These are phyloP conservation scores for Atractosteus spatula DNA, from an alignment of 2,113 vertebrate genomes.

Conservation along the genomic window DNA sequence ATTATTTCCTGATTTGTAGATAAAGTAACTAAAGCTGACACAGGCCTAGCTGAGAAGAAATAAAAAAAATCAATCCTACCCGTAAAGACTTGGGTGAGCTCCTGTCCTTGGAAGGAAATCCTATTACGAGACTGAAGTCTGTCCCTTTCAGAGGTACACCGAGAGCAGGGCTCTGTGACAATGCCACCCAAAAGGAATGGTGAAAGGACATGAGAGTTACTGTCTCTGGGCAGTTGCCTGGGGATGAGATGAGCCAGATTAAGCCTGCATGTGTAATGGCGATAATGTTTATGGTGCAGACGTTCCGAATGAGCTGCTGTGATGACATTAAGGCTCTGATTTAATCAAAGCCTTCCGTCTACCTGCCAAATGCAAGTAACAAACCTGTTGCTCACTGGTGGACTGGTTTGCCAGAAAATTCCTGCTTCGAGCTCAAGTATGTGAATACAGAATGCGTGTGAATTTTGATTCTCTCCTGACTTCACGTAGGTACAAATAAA, in stretches of 20 bases:
- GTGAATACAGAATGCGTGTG: no score
- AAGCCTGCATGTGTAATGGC: no score
- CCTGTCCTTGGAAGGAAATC: conserved; percentile 30
- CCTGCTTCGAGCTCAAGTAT: no score
- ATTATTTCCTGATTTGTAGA: conserved; percentile 52
- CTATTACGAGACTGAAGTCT: conserved; percentile 33
- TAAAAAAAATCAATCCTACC: conserved; percentile 44
- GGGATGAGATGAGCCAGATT: no score
- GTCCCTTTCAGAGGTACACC: conserved; percentile 2
- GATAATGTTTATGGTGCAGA: not conserved
- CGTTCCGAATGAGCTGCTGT: not conserved
- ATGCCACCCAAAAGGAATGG: conserved; percentile 9
- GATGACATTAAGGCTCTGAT: no score
- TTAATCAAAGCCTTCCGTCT: no score
- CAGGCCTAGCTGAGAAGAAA: conserved; percentile 35
- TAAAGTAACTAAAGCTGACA: conserved; percentile 44
- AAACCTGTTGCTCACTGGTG: no score
- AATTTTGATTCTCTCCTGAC: no score
- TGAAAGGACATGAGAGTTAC: conserved; percentile 5
- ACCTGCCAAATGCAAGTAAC: no score
- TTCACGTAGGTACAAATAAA: no score
- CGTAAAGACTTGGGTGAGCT: conserved; percentile 6
- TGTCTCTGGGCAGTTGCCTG: not conserved
- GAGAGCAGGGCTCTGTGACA: conserved; percentile 20
- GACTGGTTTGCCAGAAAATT: no score